These are phyloP conservation scores for Eretmocerus hayati DNA, from an alignment of 2,888 invertebrate species.

Conservation along the genomic window DNA sequence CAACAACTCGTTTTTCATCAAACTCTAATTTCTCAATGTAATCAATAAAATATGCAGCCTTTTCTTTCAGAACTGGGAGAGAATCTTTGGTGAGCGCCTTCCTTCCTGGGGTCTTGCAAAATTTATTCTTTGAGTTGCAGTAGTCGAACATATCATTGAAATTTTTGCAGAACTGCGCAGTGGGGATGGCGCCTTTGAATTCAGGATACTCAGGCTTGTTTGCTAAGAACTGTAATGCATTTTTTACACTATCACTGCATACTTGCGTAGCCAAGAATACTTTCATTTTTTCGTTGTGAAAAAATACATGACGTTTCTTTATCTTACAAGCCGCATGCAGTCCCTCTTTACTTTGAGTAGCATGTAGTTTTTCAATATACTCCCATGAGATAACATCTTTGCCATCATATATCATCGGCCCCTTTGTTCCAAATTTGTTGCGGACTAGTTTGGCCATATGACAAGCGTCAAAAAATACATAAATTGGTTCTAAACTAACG, in stretches of 20 bases:
- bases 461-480: conserved; percentile 18
- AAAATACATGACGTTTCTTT: conserved; percentile 21
- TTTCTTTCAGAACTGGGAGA: conserved; percentile 2
- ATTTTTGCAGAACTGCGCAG: conserved; percentile 19
- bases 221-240: conserved; percentile 18
- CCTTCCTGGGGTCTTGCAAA: conserved; percentile 10
- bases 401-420: conserved; percentile 1
- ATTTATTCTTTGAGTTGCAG: conserved; percentile 23
- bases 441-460: conserved; percentile 15
- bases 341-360: conserved; percentile 25
- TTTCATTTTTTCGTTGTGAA: conserved; percentile 25
- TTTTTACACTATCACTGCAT: conserved; percentile 24
- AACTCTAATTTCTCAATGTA: conserved; percentile 15
- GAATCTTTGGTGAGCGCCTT: not conserved
- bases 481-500: not conserved
- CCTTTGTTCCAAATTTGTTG: conserved; percentile 17
- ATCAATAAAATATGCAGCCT: conserved; percentile 2
- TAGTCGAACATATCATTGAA: conserved; percentile 29
- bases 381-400: not conserved
- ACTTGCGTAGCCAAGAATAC: conserved; percentile 8
- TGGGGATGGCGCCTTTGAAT: conserved; percentile 9
- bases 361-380: not conserved
- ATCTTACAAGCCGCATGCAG: conserved; percentile 28
- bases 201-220: not conserved
- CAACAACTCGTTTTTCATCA: not conserved